Evolutionary conservation across 2,888 invertebrate species (phyloP).

Genomic region (Caenorhabditis sulstoni): DNA sequence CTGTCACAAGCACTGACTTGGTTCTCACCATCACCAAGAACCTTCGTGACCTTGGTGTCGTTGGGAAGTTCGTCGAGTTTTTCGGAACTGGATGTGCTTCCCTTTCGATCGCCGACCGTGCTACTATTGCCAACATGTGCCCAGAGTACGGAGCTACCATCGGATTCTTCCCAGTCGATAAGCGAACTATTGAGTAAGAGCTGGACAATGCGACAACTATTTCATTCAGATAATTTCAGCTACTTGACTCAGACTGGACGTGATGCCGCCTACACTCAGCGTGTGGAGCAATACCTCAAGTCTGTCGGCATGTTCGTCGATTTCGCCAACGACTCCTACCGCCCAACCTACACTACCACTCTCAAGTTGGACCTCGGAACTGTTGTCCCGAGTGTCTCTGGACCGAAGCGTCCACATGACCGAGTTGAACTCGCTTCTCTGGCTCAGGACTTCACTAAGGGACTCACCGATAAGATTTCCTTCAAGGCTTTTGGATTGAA

Average conservation of each 20-base stretch:
- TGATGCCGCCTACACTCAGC: conserved; percentile 65
- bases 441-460: conserved; percentile 91
- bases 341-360: conserved; percentile 76
- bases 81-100: conserved; percentile 94
- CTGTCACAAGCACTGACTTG: conserved; percentile 95
- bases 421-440: conserved; percentile 88
- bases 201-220: not conserved
- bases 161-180: conserved; percentile 80
- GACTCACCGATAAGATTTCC: conserved; percentile 90
- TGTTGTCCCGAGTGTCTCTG: conserved; percentile 95
- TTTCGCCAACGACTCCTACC: conserved; percentile 84
- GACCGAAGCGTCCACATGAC: conserved; percentile 97
- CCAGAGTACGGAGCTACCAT: conserved; percentile 96
- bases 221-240: conserved; percentile 34
- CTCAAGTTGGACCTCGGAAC: conserved; percentile 90
- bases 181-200: conserved; percentile 72
- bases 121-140: conserved; percentile 99
- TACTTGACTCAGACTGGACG: conserved; percentile 78
- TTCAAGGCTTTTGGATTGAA: conserved; percentile 80
- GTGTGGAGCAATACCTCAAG: conserved; percentile 87
- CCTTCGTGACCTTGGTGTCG: conserved; percentile 93
- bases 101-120: conserved; percentile 92
- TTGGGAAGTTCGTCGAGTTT: conserved; percentile 99
- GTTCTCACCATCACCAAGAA: conserved; percentile 97
- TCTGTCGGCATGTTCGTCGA: conserved; percentile 90